These are phyloP conservation scores for Phocoena sinus DNA, from an alignment of 2,113 vertebrate genomes.

Conservation along the genomic window DNA sequence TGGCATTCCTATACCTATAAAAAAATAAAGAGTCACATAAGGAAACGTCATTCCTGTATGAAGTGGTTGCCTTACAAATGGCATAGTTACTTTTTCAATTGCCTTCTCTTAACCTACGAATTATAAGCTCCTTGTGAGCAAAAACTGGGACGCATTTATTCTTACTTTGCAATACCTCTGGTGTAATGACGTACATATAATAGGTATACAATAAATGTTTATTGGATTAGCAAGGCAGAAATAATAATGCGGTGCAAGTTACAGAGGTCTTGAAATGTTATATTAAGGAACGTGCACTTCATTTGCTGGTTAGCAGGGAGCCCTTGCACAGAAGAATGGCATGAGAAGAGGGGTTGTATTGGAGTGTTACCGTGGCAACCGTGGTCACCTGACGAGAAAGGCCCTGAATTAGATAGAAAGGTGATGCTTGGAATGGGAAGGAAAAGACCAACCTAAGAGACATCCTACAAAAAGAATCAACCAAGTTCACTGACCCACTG, in stretches of 20 bases:
- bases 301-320: not conserved
- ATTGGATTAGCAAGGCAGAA: not conserved
- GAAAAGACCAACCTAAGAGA: not conserved
- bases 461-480: not conserved
- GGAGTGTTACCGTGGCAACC: accelerated
- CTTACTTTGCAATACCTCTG: not conserved
- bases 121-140: not conserved
- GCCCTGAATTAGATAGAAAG: not conserved
- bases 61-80: not conserved
- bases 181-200: not conserved
- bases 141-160: not conserved
- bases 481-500: not conserved
- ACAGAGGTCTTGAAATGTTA: not conserved
- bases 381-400: not conserved
- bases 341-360: not conserved
- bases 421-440: not conserved
- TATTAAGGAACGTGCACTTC: not conserved
- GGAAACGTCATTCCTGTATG: not conserved
- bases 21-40: not conserved
- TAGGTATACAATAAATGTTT: not conserved
- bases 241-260: not conserved
- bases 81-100: not conserved
- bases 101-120: not conserved
- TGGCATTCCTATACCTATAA: no score
- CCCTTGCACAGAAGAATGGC: not conserved